Evolutionary conservation across 2,113 vertebrate species (phyloP).

Genomic region (Cygnus atratus): DNA sequence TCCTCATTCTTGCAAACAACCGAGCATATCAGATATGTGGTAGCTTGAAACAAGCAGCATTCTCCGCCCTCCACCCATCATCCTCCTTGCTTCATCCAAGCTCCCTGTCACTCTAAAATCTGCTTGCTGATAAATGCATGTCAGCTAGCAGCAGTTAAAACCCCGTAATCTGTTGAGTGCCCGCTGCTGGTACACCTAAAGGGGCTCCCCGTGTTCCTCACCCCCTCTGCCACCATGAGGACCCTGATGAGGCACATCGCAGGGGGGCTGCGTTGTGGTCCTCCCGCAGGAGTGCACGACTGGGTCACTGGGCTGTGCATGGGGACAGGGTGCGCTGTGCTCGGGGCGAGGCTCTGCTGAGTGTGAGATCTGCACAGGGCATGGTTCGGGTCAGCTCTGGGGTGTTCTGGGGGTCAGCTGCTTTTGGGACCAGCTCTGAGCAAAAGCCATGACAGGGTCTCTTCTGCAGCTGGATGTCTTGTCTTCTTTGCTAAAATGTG

Average conservation of each 20-base stretch:
- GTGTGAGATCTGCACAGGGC: not conserved
- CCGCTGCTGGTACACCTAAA: not conserved
- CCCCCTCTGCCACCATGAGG: not conserved
- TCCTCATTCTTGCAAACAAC: not conserved
- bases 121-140: not conserved
- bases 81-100: not conserved
- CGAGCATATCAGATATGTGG: not conserved
- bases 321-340: not conserved
- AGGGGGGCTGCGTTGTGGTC: not conserved
- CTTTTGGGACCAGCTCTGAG: not conserved
- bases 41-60: not conserved
- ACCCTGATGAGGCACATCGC: not conserved
- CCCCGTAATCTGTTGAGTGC: rapidly evolving
- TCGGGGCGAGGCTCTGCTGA: not conserved
- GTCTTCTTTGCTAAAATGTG: not conserved
- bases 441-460: not conserved
- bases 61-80: not conserved
- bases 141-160: not conserved
- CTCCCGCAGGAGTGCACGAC: not conserved
- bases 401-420: not conserved
- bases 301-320: not conserved
- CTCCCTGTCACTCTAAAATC: not conserved
- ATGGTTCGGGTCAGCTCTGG: not conserved
- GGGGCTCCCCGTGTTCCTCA: not conserved
- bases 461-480: not conserved